Conservation (phyloP, 2,113 vertebrate genomes). For the Thomomys bottae region DNA sequence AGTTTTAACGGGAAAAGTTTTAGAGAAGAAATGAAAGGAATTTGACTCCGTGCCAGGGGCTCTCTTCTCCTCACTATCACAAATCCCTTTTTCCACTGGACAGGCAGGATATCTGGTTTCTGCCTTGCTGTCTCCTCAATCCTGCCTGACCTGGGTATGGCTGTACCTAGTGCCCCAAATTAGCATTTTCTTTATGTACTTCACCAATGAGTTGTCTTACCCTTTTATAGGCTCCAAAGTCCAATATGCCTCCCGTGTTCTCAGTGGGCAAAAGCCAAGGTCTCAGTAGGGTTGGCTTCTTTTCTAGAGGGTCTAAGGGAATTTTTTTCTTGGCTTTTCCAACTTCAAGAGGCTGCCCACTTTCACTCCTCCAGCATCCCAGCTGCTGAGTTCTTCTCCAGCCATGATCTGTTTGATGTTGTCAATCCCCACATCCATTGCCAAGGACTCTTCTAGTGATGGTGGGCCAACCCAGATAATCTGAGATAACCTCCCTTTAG, state of each 20-base stretch:
- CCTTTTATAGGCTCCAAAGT: not conserved
- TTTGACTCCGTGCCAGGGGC: not conserved
- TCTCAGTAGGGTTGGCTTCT: not conserved
- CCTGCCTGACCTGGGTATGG: not conserved
- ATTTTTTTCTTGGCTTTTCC: not conserved
- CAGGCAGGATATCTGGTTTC: not conserved
- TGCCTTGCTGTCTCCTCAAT: not conserved
- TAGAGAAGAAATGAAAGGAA: not conserved
- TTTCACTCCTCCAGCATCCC: not conserved
- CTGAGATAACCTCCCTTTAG: conserved; percentile 2
- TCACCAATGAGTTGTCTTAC: not conserved
- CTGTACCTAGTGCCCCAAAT: not conserved
- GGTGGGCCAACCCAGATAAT: not conserved
- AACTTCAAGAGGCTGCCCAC: not conserved
- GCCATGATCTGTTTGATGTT: not conserved
- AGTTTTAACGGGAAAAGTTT: not conserved
- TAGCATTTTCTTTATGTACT: not conserved
- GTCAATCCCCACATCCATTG: not conserved
- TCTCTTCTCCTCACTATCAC: not conserved
- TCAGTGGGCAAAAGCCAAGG: not conserved
- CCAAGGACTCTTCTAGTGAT: not conserved
- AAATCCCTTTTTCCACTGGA: not conserved
- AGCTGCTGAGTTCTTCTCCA: not conserved
- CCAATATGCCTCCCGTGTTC: too few relatives aligned
- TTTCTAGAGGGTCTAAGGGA: not conserved